Percentiles rank a stretch among this genome's conserved stretches.
These are phyloP conservation scores for Labroides dimidiatus DNA, from an alignment of 2,797 vertebrate species.

Conservation along the genomic window DNA sequence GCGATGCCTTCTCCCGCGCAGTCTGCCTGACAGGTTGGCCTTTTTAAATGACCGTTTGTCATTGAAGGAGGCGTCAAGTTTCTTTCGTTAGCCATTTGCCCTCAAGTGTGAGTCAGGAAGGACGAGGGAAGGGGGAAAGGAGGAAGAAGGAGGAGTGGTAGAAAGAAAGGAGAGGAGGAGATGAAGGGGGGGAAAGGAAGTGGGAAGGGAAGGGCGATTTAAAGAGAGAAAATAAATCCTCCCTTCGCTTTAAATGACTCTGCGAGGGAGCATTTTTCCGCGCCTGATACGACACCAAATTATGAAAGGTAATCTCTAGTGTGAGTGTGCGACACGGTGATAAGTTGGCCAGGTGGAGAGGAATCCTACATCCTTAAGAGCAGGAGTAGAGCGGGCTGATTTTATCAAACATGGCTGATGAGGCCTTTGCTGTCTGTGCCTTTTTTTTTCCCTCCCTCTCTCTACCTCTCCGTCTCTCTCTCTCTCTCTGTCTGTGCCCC, in stretches of 20 bases:
- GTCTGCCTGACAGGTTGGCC: slow-evolving; percentile 74
- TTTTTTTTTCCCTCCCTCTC: slow-evolving; percentile 5
- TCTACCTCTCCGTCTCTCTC: neutral
- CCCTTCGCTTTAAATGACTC: slow-evolving; percentile 39
- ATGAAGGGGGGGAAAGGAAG: slow-evolving; percentile 23
- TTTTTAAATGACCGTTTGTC: slow-evolving; percentile 82
- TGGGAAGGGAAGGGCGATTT: slow-evolving; percentile 22
- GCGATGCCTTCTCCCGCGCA: slow-evolving; percentile 44
- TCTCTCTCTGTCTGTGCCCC: slow-evolving; percentile 6
- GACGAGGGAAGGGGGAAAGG: slow-evolving; percentile 30
- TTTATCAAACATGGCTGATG: slow-evolving; percentile 60
- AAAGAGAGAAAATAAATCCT: slow-evolving; percentile 51
- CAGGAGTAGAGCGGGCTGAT: slow-evolving; percentile 52
- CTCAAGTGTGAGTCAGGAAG: slow-evolving; percentile 41
- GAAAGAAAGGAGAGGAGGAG: slow-evolving; percentile 35
- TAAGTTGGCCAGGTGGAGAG: slow-evolving; percentile 62
- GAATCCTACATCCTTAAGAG: slow-evolving; percentile 55
- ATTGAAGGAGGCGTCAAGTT: slow-evolving; percentile 67
- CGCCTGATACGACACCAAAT: slow-evolving; percentile 53
- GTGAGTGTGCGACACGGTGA: slow-evolving; percentile 64
- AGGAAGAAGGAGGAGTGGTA: slow-evolving; percentile 33
- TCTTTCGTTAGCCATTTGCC: slow-evolving; percentile 54
- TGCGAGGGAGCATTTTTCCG: slow-evolving; percentile 39
- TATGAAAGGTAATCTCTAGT: slow-evolving; percentile 61
- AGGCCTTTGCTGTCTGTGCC: slow-evolving; percentile 35